Conservation (phyloP, 1,140 invertebrate species). For the Saccostrea glomerata region DNA sequence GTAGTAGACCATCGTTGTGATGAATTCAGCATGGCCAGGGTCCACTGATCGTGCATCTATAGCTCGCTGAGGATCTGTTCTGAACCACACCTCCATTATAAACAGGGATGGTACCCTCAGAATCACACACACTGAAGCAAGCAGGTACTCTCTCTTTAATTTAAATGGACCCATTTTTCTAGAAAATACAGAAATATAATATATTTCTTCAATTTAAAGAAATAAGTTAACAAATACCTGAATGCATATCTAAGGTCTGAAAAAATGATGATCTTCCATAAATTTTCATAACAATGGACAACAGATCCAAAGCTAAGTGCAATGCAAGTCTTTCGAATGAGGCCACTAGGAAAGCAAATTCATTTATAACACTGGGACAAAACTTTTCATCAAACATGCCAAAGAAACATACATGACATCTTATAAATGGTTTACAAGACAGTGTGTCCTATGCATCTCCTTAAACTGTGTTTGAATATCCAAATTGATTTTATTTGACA, state of each 20-base stretch:
- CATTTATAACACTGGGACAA: too few relatives aligned
- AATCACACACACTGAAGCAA: conserved; percentile 78
- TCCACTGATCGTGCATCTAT: conserved; percentile 20
- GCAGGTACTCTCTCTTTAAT: conserved; percentile 62
- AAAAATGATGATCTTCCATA: too few relatives aligned
- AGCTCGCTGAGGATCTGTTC: conserved; percentile 53
- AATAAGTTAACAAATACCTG: background rate
- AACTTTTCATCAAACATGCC: too few relatives aligned
- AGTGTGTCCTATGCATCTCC: too few relatives aligned
- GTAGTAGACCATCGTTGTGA: conserved; percentile 67
- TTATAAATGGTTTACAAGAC: too few relatives aligned
- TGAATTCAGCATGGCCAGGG: conserved; percentile 45
- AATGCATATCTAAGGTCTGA: background rate
- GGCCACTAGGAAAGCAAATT: too few relatives aligned
- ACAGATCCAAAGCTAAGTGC: too few relatives aligned
- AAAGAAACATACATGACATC: too few relatives aligned
- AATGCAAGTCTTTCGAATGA: too few relatives aligned
- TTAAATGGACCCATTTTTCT: conserved; percentile 1
- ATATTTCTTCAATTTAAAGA: background rate
- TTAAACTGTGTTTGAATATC: too few relatives aligned
- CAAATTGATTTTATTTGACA: too few relatives aligned
- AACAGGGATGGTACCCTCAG: conserved; percentile 81
- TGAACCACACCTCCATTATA: conserved; percentile 81
- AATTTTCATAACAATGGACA: too few relatives aligned
- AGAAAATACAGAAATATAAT: background rate